Base-by-base conservation (phyloP, 2,113 vertebrate species). In the Halcyon malimbica region DNA sequence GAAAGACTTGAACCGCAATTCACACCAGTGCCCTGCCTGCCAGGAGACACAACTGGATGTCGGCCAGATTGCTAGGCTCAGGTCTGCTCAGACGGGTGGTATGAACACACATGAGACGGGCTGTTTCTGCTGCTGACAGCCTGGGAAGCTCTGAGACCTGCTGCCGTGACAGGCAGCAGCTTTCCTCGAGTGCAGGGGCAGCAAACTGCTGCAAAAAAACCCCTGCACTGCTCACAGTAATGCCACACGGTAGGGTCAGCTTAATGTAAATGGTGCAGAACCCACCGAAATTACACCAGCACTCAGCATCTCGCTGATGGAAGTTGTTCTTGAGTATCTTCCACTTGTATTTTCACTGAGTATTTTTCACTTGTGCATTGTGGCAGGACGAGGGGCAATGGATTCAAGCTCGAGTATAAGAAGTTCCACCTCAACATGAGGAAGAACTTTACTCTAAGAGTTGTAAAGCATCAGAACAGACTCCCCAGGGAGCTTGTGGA, bases 101-200 rank as follows among this genome's bases (percentile, higher is more conserved):
- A 70, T 2, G 1, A 87, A 78, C n/a, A 81, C 1, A 2, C 1
- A 2, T 9, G 18, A 74, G 41, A 62, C 1, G 4, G 60, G 41
- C 23, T 80, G 48, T 37, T 73, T 42, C 81, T 81, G 59, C 50
- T 69, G 64, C 33, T 57, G 44, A 35, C 4, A 6, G 46, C 74
- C 19, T 24, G 51, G 74, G 69, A 94, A 83, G 64, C 46, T 77
- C 51, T 8, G 5, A 64, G 37, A 87, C 26, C 19, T 76, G 53
- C 29, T 83, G 53, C 42, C 24, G 11, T 11, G 25, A 29, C 28
- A 68, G 13, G 11, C 6, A 76, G 13, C 4, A 1, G 26, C 69
- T n/a, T 63, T 89, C 42, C 39, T 50, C 16, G 25, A 39, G 35
- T 88, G 60, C 75, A 13, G 11, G 48, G 39, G 59, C 29, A 90